Conservation (phyloP, 2,797 vertebrate genomes). For the Peromyscus attwateri region DNA sequence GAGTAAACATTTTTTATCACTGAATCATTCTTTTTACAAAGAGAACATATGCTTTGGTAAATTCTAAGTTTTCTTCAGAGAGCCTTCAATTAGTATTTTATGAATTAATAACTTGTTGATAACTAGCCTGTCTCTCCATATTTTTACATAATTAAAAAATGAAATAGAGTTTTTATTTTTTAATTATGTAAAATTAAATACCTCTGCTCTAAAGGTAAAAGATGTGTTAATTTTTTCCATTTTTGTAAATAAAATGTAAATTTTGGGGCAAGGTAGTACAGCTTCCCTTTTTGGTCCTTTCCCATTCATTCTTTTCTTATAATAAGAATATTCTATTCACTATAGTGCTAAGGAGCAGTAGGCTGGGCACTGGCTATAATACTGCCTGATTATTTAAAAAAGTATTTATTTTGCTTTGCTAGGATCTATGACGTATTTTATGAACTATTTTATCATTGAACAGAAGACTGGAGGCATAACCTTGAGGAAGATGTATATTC, state of each 20-base stretch:
- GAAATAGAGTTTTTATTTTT: neutral
- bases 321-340: neutral
- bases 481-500: neutral
- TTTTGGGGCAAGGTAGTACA: neutral
- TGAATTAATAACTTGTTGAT: constrained; percentile 10
- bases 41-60: neutral
- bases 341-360: neutral
- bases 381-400: neutral
- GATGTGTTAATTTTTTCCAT: neutral
- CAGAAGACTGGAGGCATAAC: neutral
- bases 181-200: neutral
- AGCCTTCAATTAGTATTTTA: neutral
- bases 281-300: neutral
- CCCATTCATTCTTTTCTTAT: neutral
- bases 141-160: constrained; percentile 8
- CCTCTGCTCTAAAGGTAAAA: neutral
- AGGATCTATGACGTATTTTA: neutral
- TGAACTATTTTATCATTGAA: constrained; percentile 52
- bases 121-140: neutral
- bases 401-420: constrained; percentile 5
- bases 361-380: neutral
- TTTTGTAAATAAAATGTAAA: constrained; percentile 39
- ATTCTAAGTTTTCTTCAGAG: neutral
- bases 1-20: neutral
- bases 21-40: neutral